Percentiles rank a stretch among this genome's conserved stretches.
phyloP scores from a whole-genome alignment of 1,140 invertebrate genomes.

The Caenorhabditis briggsae region DNA sequence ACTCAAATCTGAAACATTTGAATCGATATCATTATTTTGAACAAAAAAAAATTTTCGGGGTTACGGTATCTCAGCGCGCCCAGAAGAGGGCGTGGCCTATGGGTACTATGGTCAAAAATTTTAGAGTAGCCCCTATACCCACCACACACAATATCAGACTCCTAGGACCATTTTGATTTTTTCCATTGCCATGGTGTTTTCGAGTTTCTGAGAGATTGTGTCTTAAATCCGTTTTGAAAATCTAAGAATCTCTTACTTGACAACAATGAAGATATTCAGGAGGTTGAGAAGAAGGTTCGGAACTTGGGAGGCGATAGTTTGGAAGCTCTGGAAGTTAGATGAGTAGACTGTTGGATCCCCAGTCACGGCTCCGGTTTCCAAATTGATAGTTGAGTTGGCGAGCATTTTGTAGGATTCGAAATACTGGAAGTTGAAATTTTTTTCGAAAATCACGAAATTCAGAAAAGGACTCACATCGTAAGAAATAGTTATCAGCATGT shows the following conservation, averaged over 20 bases:
- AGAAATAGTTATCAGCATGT: constrained; percentile 96
- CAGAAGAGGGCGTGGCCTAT: no score
- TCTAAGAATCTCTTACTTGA: constrained; percentile 62
- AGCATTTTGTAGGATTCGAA: constrained; percentile 35
- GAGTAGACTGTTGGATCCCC: constrained; percentile 56
- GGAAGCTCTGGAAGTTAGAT: constrained; percentile 84
- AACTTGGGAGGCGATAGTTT: constrained; percentile 89
- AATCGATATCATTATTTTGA: no score
- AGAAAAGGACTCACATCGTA: constrained; percentile 78
- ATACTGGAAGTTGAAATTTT: neutral
- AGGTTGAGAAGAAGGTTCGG: constrained; percentile 96
- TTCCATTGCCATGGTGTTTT: neutral
- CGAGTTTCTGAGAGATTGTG: no score
- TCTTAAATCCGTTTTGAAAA: no score
- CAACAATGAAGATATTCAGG: constrained; percentile 87
- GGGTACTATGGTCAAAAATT: no score
- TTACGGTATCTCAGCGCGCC: no score
- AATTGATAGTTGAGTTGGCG: constrained; percentile 72
- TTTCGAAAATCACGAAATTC: neutral
- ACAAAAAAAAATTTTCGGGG: no score
- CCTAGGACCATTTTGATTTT: no score
- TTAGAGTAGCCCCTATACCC: no score
- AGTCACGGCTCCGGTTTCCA: constrained; percentile 35
- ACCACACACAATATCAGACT: no score
- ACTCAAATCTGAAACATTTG: no score